phyloP scores from a whole-genome alignment of 1,140 invertebrate genomes.

The Drosophila burlai region DNA sequence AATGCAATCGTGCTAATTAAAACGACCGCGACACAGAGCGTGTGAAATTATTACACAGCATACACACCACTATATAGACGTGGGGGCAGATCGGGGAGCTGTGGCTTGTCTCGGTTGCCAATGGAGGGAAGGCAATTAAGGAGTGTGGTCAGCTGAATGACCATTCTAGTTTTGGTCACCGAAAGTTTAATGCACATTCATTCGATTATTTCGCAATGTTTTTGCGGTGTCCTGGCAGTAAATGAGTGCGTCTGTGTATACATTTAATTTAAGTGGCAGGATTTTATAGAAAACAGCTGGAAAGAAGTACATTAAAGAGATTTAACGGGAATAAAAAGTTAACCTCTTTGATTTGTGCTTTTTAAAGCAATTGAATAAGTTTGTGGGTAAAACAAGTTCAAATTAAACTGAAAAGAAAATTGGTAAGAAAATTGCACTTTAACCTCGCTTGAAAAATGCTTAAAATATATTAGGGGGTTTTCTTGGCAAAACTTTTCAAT shows the following conservation, averaged over 20 bases:
- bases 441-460: background rate
- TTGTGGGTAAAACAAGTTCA: background rate
- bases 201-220: slow-evolving; percentile 3
- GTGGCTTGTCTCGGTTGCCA: slow-evolving; percentile 9
- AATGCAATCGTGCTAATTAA: slow-evolving; percentile 82
- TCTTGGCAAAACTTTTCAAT: slow-evolving; percentile 8
- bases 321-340: background rate
- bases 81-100: slow-evolving; percentile 16
- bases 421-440: background rate
- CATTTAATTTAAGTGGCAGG: background rate
- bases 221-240: slow-evolving; percentile 7
- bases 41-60: slow-evolving; percentile 72
- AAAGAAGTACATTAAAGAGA: background rate
- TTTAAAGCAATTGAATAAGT: background rate
- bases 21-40: slow-evolving; percentile 75
- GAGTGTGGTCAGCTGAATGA: slow-evolving; percentile 20
- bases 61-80: slow-evolving; percentile 14
- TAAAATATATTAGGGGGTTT: background rate
- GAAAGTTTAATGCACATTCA: slow-evolving; percentile 12
- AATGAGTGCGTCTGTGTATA: background rate
- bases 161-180: slow-evolving; percentile 1
- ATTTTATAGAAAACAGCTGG: background rate
- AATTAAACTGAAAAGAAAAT: background rate
- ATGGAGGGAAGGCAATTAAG: slow-evolving; percentile 17
- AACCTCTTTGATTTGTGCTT: background rate